These are phyloP conservation scores for Rhopalosiphum padi DNA, from an alignment of 1,140 invertebrate genomes.

Conservation along the genomic window DNA sequence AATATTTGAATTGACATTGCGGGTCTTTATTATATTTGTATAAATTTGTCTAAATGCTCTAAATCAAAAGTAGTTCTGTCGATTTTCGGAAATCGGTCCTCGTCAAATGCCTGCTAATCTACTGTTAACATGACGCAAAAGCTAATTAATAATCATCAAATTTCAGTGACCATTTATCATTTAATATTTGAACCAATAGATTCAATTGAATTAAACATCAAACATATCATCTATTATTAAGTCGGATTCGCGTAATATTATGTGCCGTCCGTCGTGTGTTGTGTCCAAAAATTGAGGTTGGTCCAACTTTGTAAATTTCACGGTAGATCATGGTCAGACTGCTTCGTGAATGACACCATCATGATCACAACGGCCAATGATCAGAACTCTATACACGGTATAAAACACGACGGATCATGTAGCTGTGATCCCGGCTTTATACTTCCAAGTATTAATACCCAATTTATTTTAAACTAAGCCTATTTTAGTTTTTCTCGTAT, in stretches of 20 bases:
- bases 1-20: not conserved
- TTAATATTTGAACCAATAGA: not conserved
- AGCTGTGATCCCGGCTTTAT: too few species aligned
- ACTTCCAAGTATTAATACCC: too few species aligned
- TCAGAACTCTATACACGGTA: too few species aligned
- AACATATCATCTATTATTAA: not conserved
- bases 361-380: too few species aligned
- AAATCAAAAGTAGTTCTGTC: not conserved
- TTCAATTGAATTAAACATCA: not conserved
- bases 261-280: too few species aligned
- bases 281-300: too few species aligned
- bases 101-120: not conserved
- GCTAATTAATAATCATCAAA: not conserved
- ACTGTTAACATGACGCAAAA: not conserved
- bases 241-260: too few species aligned
- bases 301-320: too few species aligned
- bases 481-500: not conserved
- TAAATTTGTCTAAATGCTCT: not conserved
- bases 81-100: not conserved
- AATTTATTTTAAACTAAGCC: not conserved
- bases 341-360: too few species aligned
- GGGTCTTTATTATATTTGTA: not conserved
- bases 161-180: not conserved
- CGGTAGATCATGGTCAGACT: too few species aligned
- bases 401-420: too few species aligned